Conservation (phyloP, 1,140 invertebrate species). For the Pseudomyrmex pallidus region DNA sequence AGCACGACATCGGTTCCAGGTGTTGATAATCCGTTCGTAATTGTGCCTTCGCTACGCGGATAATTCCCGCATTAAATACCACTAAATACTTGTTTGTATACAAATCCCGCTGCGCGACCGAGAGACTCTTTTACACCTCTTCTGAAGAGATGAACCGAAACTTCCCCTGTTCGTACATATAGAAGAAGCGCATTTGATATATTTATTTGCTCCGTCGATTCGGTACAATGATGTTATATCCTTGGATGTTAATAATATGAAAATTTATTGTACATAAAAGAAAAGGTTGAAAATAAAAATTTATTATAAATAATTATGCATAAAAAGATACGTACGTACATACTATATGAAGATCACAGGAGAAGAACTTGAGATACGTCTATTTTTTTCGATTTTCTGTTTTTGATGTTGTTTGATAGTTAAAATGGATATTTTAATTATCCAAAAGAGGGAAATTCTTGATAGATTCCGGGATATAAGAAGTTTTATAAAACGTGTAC, state of each 20-base stretch:
- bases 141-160: conserved; percentile 62
- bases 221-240: neutral
- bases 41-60: conserved; percentile 75
- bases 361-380: no score
- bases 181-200: neutral
- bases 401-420: no score
- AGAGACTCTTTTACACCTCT: conserved; percentile 75
- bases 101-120: conserved; percentile 73
- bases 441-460: no score
- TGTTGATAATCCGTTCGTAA: conserved; percentile 84
- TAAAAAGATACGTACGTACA: no score
- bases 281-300: neutral
- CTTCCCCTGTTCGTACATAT: conserved; percentile 30
- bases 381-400: no score
- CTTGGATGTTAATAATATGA: neutral
- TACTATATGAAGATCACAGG: no score
- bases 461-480: no score
- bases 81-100: conserved; percentile 84
- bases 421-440: no score
- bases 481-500: no score
- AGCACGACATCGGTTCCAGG: conserved; percentile 81
- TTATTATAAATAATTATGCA: neutral
- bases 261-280: neutral
- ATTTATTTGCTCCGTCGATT: neutral
- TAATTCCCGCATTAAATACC: conserved; percentile 82